Evolutionary conservation across 1,140 invertebrate species (phyloP).

Genomic region (Babylonia areolata): DNA sequence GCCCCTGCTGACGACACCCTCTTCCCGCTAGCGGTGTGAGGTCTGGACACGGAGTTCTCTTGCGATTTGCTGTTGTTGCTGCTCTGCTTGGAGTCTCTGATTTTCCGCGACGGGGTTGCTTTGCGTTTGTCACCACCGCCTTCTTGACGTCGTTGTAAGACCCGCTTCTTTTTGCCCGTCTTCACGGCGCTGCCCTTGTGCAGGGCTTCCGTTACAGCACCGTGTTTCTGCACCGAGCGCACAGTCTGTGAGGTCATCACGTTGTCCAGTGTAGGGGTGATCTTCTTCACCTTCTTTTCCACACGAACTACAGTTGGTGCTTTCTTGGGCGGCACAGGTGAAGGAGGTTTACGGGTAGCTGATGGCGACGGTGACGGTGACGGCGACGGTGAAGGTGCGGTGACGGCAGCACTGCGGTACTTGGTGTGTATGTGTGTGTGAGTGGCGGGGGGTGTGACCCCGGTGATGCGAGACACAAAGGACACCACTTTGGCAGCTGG

Average conservation of each 20-base stretch:
- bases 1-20: not conserved
- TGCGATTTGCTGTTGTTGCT: not conserved
- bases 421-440: not conserved
- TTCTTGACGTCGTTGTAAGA: not conserved
- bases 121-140: constrained; percentile 6
- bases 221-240: not conserved
- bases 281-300: constrained; percentile 31
- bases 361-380: not conserved
- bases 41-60: not conserved
- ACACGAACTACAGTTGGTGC: not conserved
- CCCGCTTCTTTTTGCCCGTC: constrained; percentile 17
- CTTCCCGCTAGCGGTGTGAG: not conserved
- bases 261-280: constrained; percentile 30
- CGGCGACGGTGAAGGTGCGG: not conserved
- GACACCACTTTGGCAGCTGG: constrained; percentile 4
- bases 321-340: constrained; percentile 15
- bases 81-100: not conserved
- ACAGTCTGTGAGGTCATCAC: constrained; percentile 15
- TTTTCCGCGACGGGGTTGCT: not conserved
- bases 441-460: not conserved
- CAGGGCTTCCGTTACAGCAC: not conserved
- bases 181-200: not conserved
- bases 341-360: not conserved
- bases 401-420: not conserved
- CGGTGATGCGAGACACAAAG: constrained; percentile 31